Evolutionary conservation across 2,113 vertebrate species (phyloP).

Genomic region (Cebus imitator): DNA sequence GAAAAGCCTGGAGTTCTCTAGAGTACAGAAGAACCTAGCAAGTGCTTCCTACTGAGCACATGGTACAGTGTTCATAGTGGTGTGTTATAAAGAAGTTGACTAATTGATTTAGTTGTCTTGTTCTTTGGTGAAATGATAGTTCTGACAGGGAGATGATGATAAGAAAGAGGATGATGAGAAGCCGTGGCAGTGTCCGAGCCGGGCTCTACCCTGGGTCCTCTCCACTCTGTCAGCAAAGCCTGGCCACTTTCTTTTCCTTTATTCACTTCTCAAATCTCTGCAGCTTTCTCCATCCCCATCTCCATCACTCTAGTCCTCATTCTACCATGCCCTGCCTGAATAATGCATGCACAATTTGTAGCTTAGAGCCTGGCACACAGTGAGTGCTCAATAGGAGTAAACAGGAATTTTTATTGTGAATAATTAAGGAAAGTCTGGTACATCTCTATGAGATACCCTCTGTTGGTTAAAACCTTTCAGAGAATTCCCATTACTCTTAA

Average conservation of each 20-base stretch:
- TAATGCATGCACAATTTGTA: neutral
- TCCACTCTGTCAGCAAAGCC: neutral
- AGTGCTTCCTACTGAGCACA: neutral
- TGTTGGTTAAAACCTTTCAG: neutral
- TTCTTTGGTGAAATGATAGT: neutral
- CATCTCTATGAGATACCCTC: neutral
- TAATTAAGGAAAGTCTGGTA: neutral
- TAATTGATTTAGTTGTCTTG: neutral
- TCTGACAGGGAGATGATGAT: too few species aligned
- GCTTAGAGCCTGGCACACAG: neutral
- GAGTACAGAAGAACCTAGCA: neutral
- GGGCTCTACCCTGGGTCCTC: neutral
- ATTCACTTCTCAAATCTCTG: neutral
- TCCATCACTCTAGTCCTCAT: neutral
- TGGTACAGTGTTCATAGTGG: neutral
- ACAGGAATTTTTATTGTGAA: neutral
- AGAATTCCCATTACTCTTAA: neutral
- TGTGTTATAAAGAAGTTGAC: neutral
- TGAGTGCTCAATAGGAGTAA: neutral
- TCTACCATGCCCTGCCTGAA: fast-evolving
- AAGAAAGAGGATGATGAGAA: neutral
- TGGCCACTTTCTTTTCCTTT: neutral
- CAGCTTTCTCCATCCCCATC: neutral
- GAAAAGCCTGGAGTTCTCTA: neutral
- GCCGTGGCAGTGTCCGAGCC: fast-evolving